Conservation (phyloP, 2,888 invertebrate genomes). For the Fabriciana adippe region DNA sequence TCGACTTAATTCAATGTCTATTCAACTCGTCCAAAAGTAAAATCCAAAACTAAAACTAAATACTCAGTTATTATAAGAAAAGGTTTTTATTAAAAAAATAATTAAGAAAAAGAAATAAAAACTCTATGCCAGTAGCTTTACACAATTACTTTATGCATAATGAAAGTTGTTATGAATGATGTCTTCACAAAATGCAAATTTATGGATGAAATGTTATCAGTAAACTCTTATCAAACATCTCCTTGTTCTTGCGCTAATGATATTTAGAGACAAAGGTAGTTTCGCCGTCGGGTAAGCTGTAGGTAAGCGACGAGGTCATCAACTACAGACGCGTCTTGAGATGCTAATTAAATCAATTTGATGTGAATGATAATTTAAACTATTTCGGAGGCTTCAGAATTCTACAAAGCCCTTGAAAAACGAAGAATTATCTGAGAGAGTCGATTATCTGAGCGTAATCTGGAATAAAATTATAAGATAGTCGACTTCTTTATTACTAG, state of each 20-base stretch:
- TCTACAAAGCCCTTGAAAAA: not conserved
- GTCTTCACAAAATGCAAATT: slow-evolving; percentile 4
- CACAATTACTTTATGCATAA: too few species aligned
- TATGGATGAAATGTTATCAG: slow-evolving; percentile 1
- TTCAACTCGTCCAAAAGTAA: too few species aligned
- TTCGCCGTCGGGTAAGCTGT: not conserved
- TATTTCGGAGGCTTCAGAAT: slow-evolving; percentile 13
- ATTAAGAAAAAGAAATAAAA: too few species aligned
- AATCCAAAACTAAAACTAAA: too few species aligned
- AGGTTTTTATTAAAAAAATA: too few species aligned
- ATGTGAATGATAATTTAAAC: slow-evolving; percentile 15
- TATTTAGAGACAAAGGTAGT: slow-evolving; percentile 10
- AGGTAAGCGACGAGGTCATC: slow-evolving; percentile 13
- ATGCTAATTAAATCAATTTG: slow-evolving; percentile 17
- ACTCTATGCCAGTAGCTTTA: too few species aligned
- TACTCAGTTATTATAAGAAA: too few species aligned
- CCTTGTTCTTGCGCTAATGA: not conserved
- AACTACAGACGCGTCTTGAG: slow-evolving; percentile 15
- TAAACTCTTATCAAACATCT: not conserved
- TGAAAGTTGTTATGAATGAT: too few species aligned
- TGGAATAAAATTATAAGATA: not conserved
- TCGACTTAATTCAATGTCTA: too few species aligned
- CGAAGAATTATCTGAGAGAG: not conserved
- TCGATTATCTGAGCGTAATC: not conserved
- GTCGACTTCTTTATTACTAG: too few species aligned